Base-by-base conservation (phyloP, 2,888 invertebrate species). In the Antitype chi region DNA sequence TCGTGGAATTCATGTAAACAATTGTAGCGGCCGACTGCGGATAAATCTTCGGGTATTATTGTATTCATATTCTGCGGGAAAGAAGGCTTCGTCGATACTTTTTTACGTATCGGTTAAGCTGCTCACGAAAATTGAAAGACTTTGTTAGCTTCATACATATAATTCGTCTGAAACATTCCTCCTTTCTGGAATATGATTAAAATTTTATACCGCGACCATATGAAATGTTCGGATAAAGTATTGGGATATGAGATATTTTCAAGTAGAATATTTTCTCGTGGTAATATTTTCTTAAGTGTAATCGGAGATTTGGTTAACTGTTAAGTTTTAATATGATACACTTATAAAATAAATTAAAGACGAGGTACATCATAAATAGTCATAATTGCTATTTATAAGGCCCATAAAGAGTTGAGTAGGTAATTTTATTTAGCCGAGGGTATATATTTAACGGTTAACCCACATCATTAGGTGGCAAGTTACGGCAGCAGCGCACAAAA, bases 1-100 rank as follows among this genome's bases (percentile, higher is more conserved):
- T 93, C 93, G 92, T 91, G 92, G 93, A 93, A 93, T 94, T 93
- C 92, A 92, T 94, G 94, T 94, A 95, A 95, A 95, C 95, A 94
- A 93, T 90, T 91, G 92, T 90, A 89, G 90, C 90, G 90, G 91
- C 90, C 92, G 92, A 91, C 90, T 91, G 89, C 89, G 91, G 91
- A 93, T 93, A 92, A 93, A 92, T 93, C 94, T 92, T 90, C 85
- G 89, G 90, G 89, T 92, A 92, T 94, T 94, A 93, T 92, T 93
- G 92, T 91, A 91, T 91, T 93, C 92, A 90, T 92, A 92, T 91
- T 89, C 87, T 88, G 87, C 74, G 85, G 84, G 76, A 81, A 87
- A 90, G 88, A 89, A 88, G 89, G 87, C 89, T 88, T 86, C 84
- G 85, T 88, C 87, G 87, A 89, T 90, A 90, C 87, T 90, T 90